These are phyloP conservation scores for Pammene fasciana DNA, from an alignment of 2,888 invertebrate genomes.

Conservation along the genomic window DNA sequence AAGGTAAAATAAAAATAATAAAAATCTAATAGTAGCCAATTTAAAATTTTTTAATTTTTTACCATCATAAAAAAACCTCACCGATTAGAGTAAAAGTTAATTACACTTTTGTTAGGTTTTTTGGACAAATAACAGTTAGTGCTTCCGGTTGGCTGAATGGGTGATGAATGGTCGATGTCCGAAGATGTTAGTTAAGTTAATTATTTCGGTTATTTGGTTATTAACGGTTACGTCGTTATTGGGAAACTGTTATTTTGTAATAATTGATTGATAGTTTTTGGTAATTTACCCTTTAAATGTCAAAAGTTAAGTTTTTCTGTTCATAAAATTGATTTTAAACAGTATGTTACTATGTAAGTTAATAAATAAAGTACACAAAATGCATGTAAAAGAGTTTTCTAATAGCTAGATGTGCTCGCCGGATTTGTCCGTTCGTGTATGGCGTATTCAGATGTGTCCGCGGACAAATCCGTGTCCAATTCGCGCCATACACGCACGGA, in stretches of 20 bases:
- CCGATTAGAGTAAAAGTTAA: conserved; percentile 51
- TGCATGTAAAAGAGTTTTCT: too few relatives aligned
- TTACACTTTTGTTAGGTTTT: conserved; percentile 62
- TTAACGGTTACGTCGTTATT: conserved; percentile 25
- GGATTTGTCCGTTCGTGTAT: too few relatives aligned
- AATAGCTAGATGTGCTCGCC: too few relatives aligned
- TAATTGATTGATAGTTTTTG: conserved; percentile 13
- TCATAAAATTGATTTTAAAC: background rate
- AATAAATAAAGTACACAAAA: too few relatives aligned
- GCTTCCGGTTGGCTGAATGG: conserved; percentile 49
- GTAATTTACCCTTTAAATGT: conserved; percentile 8
- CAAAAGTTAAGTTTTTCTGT: background rate
- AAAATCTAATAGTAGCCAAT: background rate
- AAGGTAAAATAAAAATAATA: conserved; percentile 5
- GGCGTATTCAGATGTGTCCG: too few relatives aligned
- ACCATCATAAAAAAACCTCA: background rate
- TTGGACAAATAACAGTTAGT: conserved; percentile 59
- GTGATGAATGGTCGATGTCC: conserved; percentile 35
- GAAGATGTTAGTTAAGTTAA: conserved; percentile 40
- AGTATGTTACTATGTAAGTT: background rate
- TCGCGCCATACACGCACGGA: too few relatives aligned
- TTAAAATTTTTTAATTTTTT: background rate
- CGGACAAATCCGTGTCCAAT: too few relatives aligned
- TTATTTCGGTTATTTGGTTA: conserved; percentile 33
- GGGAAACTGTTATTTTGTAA: background rate